Base-by-base conservation (phyloP, 2,797 vertebrate species). In the Helostoma temminkii region DNA sequence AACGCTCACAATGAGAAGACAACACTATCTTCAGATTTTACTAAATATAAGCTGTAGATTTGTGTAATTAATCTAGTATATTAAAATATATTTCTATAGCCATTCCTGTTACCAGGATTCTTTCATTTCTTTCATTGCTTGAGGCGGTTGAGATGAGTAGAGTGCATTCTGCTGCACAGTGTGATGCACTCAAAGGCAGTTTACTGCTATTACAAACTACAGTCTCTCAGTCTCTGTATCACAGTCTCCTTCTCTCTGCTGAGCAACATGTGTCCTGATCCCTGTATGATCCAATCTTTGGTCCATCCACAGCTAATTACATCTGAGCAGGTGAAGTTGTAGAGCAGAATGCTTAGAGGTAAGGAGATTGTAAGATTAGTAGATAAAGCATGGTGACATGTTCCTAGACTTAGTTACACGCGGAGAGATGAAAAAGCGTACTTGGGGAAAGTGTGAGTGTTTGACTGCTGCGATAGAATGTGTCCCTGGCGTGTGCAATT, bases 301-400 rank as follows among this genome's bases (percentile, higher is more conserved):
- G 9, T 32, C 42, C 25, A 55, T 58, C 49, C 3, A 1, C 11
- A 30, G 57, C 67, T 85, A 88, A 84, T 87, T 79, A 66, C 49
- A 57, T 47, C 25, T 14, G 53, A 82, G 76, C 53, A 18, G 74
- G n/a, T 61, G 14, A 74, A 63, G 50, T 71, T 62, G 67, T 45
- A 46, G 34, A 60, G 58, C 57, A 54, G 43, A 69, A 57, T 2
- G 22, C 56, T 80, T 10, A 11, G 54, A 81, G 48, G 60, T 62
- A 24, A 52, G 70, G 62, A 61, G 52, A 79, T 53, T 19, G 48
- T 21, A 9, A 61, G 64, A 79, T 70, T 48, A 84, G 52, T 0
- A 49, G 63, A 76, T 60, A 62, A 36, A 66, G 62, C 34, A 1
- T 8, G 28, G 53, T 26, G 64, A 74, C 60, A 69, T 28, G 41